Evolutionary conservation across 92 coral and sea anemone genomes (phyloP).

Genomic region (Epizoanthus ramosus): DNA sequence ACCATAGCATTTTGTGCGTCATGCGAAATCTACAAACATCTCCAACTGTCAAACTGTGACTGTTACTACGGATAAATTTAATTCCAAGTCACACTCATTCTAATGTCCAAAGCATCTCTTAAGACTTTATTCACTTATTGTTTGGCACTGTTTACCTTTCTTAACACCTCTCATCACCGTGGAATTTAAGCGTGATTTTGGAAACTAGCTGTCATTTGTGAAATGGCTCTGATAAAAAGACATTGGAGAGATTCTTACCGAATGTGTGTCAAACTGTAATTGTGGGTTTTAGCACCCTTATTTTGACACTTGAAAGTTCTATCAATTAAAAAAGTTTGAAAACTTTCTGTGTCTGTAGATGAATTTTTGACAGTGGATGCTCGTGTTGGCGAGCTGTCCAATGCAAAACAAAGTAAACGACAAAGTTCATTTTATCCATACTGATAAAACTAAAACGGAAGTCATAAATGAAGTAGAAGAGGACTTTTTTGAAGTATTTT

Average conservation of each 20-base stretch:
- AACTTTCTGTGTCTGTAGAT: background rate
- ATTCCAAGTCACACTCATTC: slow-evolving; percentile 8
- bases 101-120: background rate
- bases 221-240: background rate
- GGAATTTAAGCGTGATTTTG: slow-evolving; percentile 6
- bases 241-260: background rate
- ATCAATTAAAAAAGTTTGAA: background rate
- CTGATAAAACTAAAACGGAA: slow-evolving; percentile 25
- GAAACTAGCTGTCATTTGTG: slow-evolving; percentile 13
- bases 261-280: background rate
- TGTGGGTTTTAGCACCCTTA: background rate
- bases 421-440: background rate
- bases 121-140: slow-evolving; percentile 2
- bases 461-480: slow-evolving; percentile 4
- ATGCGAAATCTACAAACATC: slow-evolving; percentile 20
- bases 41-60: slow-evolving; percentile 24
- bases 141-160: slow-evolving; percentile 16
- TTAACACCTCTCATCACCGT: slow-evolving; percentile 26
- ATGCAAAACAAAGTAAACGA: background rate
- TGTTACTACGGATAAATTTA: slow-evolving; percentile 28
- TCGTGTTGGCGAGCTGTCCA: background rate
- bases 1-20: slow-evolving; percentile 6
- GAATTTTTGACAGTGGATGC: background rate
- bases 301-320: background rate
- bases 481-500: background rate